These are phyloP conservation scores for Eupithecia exiguata DNA, from an alignment of 2,888 invertebrate genomes.

Conservation along the genomic window DNA sequence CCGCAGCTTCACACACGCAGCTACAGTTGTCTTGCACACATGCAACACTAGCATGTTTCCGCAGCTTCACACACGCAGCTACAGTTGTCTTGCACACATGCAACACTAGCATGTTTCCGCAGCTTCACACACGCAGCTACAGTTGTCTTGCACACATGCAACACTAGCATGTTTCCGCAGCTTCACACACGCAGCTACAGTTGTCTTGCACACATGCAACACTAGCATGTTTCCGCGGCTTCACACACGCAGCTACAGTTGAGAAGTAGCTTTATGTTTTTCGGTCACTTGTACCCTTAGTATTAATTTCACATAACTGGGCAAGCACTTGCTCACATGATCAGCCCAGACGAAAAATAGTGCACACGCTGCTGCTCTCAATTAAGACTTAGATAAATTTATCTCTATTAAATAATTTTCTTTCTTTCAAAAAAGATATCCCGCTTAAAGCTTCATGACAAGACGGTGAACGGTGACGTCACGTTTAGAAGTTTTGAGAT, in stretches of 20 bases:
- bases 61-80: background rate
- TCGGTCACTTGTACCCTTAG: background rate
- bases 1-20: background rate
- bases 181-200: background rate
- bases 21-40: background rate
- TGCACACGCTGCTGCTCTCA: no score
- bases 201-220: background rate
- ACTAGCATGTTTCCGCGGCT: background rate
- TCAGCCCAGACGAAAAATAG: no score
- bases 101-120: background rate
- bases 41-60: background rate
- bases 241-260: background rate
- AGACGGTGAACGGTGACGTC: no score
- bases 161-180: background rate
- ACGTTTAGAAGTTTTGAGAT: no score
- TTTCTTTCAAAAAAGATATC: no score
- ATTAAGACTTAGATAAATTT: no score
- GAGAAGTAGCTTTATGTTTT: background rate
- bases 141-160: background rate
- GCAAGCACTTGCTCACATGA: no score
- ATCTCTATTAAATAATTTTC: no score
- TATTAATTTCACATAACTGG: no score
- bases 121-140: background rate
- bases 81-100: background rate
- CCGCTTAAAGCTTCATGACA: no score